These are phyloP conservation scores for Metacarcinus magister DNA, from an alignment of 2,888 invertebrate species.

Conservation along the genomic window DNA sequence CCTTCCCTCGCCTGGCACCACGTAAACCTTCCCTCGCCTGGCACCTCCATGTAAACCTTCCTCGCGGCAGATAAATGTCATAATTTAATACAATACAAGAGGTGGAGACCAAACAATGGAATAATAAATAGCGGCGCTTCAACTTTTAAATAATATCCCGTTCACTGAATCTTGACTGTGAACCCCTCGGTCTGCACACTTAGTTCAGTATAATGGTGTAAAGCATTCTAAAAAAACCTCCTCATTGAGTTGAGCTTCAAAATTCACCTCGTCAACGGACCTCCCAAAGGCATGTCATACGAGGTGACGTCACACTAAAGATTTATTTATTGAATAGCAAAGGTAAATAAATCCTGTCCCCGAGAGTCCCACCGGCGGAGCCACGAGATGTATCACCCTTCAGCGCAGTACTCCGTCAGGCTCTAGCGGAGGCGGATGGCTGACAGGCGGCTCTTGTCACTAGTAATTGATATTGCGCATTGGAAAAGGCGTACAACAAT, in stretches of 20 bases:
- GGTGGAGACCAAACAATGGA: constrained; percentile 34
- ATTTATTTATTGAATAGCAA: constrained; percentile 4
- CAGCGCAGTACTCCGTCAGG: constrained; percentile 64
- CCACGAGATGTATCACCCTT: constrained; percentile 55
- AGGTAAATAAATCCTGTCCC: constrained; percentile 60
- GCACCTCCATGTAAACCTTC: neutral
- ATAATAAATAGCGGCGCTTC: constrained; percentile 4
- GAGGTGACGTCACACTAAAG: constrained; percentile 47
- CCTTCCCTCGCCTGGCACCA: no score
- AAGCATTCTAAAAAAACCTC: neutral
- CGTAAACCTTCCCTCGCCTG: neutral
- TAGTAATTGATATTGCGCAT: constrained; percentile 69
- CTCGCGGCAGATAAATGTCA: constrained; percentile 32
- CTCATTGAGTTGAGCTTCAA: neutral
- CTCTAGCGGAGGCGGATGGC: neutral
- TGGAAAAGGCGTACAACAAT: constrained; percentile 57
- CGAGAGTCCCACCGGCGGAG: neutral
- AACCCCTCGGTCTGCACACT: neutral
- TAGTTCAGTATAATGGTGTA: neutral
- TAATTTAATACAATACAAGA: constrained; percentile 41
- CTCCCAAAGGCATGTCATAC: neutral
- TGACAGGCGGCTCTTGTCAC: constrained; percentile 66
- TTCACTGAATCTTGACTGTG: neutral
- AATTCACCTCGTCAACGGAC: neutral
- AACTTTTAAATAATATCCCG: constrained; percentile 35